phyloP scores from a whole-genome alignment of 2,797 vertebrate species.

The Kryptopterus vitreolus region DNA sequence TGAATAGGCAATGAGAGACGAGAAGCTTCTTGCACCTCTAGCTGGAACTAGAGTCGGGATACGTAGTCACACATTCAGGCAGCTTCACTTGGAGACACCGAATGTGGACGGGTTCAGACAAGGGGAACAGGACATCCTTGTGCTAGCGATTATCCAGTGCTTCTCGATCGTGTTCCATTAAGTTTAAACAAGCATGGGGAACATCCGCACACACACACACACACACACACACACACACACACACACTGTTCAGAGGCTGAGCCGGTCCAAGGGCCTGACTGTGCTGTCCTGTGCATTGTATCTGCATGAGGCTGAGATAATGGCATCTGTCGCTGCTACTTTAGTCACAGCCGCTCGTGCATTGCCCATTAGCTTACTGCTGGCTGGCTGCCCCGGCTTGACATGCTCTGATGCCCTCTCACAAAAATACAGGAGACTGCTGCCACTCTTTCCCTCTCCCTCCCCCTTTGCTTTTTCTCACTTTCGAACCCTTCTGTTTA shows the following conservation, averaged over 20 bases:
- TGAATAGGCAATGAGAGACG: constrained; percentile 66
- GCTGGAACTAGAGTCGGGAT: constrained; percentile 60
- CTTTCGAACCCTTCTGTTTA: constrained; percentile 23
- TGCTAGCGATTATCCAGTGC: constrained; percentile 72
- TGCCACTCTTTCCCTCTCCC: constrained; percentile 53
- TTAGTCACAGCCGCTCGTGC: constrained; percentile 69
- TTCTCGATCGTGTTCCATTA: constrained; percentile 72
- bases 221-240: constrained; percentile 45
- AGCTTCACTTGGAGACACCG: constrained; percentile 23
- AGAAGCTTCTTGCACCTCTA: constrained; percentile 59
- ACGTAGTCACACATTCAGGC: constrained; percentile 21
- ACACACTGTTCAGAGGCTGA: constrained; percentile 28
- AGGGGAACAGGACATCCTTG: constrained; percentile 68
- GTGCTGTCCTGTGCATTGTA: constrained; percentile 66
- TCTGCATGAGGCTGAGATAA: constrained; percentile 76
- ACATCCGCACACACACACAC: constrained; percentile 49
- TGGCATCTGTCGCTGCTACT: constrained; percentile 76
- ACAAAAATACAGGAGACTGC: constrained; percentile 68
- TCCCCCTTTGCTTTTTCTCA: constrained; percentile 28
- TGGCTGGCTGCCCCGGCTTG: constrained; percentile 60
- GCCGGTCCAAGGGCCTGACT: constrained; percentile 40
- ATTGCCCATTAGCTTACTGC: constrained; percentile 75
- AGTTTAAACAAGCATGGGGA: constrained; percentile 62
- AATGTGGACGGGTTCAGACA: constrained; percentile 64
- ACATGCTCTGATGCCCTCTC: constrained; percentile 70